Conservation (phyloP, 1,140 invertebrate species). For the Helicoverpa zea region DNA sequence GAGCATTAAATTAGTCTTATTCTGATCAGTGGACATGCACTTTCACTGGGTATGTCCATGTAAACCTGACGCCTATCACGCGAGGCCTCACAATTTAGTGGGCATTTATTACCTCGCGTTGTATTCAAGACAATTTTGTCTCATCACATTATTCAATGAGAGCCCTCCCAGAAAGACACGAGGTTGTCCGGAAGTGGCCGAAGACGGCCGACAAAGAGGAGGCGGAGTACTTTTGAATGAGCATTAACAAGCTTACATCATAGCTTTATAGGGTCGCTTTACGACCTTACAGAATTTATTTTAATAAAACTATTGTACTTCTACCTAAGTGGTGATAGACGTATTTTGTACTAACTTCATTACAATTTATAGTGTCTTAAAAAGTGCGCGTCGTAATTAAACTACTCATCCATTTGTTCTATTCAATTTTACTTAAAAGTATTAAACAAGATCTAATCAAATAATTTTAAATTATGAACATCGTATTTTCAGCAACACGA, state of each 20-base stretch:
- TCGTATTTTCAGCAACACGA: no score
- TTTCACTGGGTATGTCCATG: conserved; percentile 44
- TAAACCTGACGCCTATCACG: conserved; percentile 47
- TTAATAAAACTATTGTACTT: conserved; percentile 45
- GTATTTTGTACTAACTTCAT: background rate
- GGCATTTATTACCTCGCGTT: conserved; percentile 63
- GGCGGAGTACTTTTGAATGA: conserved; percentile 50
- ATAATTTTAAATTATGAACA: no score
- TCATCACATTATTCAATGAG: conserved; percentile 60
- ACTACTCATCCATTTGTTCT: background rate
- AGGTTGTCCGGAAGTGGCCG: conserved; percentile 57
- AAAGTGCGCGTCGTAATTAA: background rate
- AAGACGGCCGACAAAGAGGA: conserved; percentile 51
- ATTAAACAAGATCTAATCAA: no score
- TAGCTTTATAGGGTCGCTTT: conserved; percentile 32
- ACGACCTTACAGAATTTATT: conserved; percentile 41
- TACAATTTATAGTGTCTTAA: background rate
- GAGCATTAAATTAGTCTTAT: conserved; percentile 29
- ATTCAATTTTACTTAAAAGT: no score
- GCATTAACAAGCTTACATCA: conserved; percentile 52
- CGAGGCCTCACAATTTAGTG: conserved; percentile 52
- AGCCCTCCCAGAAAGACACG: conserved; percentile 63
- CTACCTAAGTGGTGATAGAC: conserved; percentile 13
- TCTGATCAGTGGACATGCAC: conserved; percentile 4
- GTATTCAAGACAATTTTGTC: conserved; percentile 63